Evolutionary conservation across 2,797 vertebrate species (phyloP), one percentile per base, ranked within the genome.

Genomic region (Lateolabrax maculatus): DNA sequence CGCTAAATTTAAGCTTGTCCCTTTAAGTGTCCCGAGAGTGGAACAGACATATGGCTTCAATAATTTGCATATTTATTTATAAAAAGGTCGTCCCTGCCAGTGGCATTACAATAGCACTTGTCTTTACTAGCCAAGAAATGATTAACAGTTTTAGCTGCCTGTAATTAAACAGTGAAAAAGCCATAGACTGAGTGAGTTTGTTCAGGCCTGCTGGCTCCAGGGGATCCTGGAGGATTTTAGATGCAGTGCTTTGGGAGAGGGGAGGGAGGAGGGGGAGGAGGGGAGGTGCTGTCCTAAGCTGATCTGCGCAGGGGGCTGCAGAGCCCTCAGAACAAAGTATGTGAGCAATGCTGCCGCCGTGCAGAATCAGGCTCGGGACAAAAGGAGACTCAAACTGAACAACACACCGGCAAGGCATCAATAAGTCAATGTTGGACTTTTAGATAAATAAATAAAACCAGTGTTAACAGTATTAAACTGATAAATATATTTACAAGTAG

Each of bases 251-350:
- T 49, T 58, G 79, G 80, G 88, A 76, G 29, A 56, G 52, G 49
- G 53, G 75, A 57, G 56, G 63, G 76, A 52, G 49, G 55, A 71
- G 0, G 7, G 56, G 37, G 43, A n/a, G 60, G 70, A 37, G 37
- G 55, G 71, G 79, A 31, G 71, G 37, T 48, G 70, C 79, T 83
- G 85, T 73, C 76, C 84, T 87, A 79, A 89, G 78, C 77, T 89
- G 90, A 93, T 92, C 90, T 84, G 83, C 84, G 71, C 77, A 84
- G 70, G 75, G 75, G 74, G 76, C 86, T 85, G 84, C 83, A 83
- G 83, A 84, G 71, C 75, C 41, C 56, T 79, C 64, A 69, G 74
- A 68, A 80, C 66, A 52, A 91, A 87, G 74, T 74, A 84, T 90
- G 87, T 83, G 62, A 88, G 88, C 80, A 89, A 88, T 84, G 89